phyloP scores from a whole-genome alignment of 2,797 vertebrate species.

The Ispidina lecontei region DNA sequence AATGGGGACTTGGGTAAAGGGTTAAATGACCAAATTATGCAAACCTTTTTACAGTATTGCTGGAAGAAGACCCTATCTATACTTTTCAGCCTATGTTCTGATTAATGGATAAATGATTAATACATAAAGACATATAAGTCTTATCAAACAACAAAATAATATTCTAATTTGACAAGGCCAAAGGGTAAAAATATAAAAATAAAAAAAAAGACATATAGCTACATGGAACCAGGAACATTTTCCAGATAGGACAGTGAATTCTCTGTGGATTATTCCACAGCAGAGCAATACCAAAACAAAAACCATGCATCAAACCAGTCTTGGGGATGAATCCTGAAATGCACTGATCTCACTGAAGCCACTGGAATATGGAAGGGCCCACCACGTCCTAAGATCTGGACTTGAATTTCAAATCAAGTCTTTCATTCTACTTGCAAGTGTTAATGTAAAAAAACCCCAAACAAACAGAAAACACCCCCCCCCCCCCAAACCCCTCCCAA shows the following conservation, averaged over 20 bases:
- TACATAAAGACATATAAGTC: conserved; percentile 31
- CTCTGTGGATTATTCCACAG: conserved; percentile 12
- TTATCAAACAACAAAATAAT: conserved; percentile 51
- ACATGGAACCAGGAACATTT: conserved; percentile 17
- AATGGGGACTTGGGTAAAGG: not conserved
- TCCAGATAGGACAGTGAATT: conserved; percentile 35
- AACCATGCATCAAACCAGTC: conserved; percentile 17
- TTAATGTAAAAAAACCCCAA: not conserved
- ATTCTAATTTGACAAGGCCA: conserved; percentile 37
- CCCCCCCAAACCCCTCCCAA: no score
- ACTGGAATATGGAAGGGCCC: not conserved
- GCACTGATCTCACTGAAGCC: conserved; percentile 19
- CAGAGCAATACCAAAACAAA: not conserved
- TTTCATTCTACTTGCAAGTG: conserved; percentile 41
- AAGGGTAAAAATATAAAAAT: not conserved
- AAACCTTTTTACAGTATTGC: not conserved
- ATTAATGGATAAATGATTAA: conserved; percentile 40
- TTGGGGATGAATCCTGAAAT: not conserved
- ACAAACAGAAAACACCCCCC: not conserved
- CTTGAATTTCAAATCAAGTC: conserved; percentile 46
- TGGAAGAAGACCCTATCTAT: not conserved
- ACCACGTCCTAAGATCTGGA: not conserved
- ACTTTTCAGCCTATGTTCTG: conserved; percentile 14
- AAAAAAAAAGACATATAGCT: not conserved
- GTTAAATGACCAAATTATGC: not conserved